Evolutionary conservation across 2,797 vertebrate genomes (phyloP), one percentile per base, ranked within the genome.

Genomic region (Dryobates pubescens): DNA sequence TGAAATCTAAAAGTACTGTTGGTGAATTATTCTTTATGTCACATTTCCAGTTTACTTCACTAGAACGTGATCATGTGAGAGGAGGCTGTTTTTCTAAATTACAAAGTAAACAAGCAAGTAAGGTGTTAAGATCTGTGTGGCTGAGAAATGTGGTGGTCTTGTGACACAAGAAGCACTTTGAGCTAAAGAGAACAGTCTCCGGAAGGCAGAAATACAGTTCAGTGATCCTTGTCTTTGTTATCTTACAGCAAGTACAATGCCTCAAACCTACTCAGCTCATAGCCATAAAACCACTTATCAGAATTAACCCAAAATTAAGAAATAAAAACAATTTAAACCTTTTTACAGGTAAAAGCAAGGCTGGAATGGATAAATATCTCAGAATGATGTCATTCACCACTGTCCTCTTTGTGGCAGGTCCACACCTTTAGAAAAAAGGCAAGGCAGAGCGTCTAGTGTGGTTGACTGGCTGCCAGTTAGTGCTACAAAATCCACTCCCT

Each of bases 1-100:
- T 89, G 86, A 92, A 79, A 67, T 78, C 71, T 79, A 59, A 89
- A 96, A 86, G 59, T 67, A 27, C 57, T 51, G 26, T 49, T 77
- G 74, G 82, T 88, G 82, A 93, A 56, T 81, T 84, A 62, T 86
- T 96, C 96, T 94, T 56, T 92, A 53, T 90, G 56, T 90, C 91
- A 89, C 65, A 69, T 92, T 91, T 91, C 82, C 90, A 90, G 67
- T 58, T 57, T n/a, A 36, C 36, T 74, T 74, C 81, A 34, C 67
- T 82, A 49, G 49, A 81, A 80, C 6, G 70, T 57, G 58, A 45
- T 56, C 23, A 17, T 13, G 49, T 43, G 47, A 90, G 59, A 63
- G 34, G 23, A 78, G 45, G 30, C 47, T 62, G 24, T 24, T 86
- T 82, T 75, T 82, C 63, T 54, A 71, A 78, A 88, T 45, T 58